These are phyloP conservation scores for Trialeurodes vaporariorum DNA, from an alignment of 1,140 invertebrate genomes.

Conservation along the genomic window DNA sequence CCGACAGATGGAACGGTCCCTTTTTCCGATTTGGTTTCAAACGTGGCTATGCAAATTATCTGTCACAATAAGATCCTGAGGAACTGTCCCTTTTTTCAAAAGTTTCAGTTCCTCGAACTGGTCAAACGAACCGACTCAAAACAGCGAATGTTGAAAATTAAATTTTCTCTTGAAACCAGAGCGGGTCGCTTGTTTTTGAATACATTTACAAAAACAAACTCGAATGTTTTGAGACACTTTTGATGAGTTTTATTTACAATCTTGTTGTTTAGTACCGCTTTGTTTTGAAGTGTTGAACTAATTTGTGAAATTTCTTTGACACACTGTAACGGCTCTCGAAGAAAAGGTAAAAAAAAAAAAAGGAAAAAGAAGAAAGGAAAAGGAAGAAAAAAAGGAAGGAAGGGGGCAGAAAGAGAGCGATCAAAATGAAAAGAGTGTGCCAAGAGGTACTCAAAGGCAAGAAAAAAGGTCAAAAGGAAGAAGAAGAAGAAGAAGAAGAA, in stretches of 20 bases:
- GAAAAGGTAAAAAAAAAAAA: too few species aligned
- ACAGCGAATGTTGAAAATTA: background rate
- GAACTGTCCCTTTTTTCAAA: too few species aligned
- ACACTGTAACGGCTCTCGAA: too few species aligned
- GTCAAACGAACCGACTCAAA: background rate
- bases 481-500: background rate
- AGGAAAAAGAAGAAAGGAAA: background rate
- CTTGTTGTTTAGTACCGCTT: background rate
- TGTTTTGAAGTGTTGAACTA: background rate
- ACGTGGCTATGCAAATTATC: too few species aligned
- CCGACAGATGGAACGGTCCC: too few species aligned
- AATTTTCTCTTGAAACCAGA: background rate
- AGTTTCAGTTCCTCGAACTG: background rate
- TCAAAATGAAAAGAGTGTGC: background rate
- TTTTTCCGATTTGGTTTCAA: too few species aligned
- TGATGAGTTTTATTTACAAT: background rate
- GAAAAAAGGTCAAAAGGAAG: background rate
- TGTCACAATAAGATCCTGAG: too few species aligned
- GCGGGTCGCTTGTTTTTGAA: too few species aligned
- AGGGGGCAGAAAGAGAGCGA: background rate
- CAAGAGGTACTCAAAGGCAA: background rate
- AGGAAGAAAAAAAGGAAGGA: background rate
- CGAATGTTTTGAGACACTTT: too few species aligned
- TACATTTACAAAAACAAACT: too few species aligned
- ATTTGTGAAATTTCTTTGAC: too few species aligned